Evolutionary conservation across 2,888 invertebrate species (phyloP).

Genomic region (Junonia oenone): DNA sequence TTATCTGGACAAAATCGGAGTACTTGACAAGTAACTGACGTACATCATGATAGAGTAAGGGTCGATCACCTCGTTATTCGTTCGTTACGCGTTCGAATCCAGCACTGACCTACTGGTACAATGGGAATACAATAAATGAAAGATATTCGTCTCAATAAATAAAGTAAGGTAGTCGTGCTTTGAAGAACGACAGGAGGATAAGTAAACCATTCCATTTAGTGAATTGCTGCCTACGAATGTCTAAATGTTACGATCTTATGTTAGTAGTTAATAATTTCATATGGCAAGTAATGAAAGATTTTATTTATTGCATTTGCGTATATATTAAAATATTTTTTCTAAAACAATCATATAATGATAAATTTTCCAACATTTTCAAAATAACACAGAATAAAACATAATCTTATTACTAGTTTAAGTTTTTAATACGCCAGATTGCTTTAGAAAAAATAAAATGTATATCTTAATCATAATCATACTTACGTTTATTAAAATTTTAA

Average conservation of each 20-base stretch:
- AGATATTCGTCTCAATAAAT: conserved; percentile 62
- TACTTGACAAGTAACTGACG: conserved; percentile 38
- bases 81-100: not conserved
- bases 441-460: too few relatives aligned
- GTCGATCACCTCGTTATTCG: conserved; percentile 29
- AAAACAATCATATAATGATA: too few relatives aligned
- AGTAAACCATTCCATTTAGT: conserved; percentile 70
- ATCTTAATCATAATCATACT: too few relatives aligned
- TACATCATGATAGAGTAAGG: conserved; percentile 32
- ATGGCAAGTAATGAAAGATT: too few relatives aligned
- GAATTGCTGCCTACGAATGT: conserved; percentile 59
- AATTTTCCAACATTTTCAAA: too few relatives aligned
- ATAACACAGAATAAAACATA: too few relatives aligned
- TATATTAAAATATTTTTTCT: too few relatives aligned
- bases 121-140: conserved; percentile 47
- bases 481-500: too few relatives aligned
- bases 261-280: too few relatives aligned
- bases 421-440: too few relatives aligned
- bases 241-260: conserved; percentile 52
- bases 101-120: conserved; percentile 28
- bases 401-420: too few relatives aligned
- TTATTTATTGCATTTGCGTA: too few relatives aligned
- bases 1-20: conserved; percentile 39
- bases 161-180: conserved; percentile 62
- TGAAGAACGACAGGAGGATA: conserved; percentile 56